Base-by-base conservation (phyloP, 2,113 vertebrate genomes). In the Ptychochromis oligacanthus region DNA sequence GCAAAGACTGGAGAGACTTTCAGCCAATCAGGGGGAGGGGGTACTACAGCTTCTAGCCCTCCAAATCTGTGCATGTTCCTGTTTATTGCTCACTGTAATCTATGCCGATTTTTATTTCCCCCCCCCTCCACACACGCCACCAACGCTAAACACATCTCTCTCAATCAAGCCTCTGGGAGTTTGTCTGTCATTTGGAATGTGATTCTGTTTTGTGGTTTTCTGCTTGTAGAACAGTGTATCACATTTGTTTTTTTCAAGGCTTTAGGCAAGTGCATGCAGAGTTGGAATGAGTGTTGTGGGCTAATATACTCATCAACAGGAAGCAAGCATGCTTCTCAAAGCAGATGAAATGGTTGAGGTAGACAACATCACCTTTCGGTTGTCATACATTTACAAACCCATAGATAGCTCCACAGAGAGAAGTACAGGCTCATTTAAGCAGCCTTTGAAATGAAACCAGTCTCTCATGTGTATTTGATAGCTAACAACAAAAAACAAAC, bases 61-160 rank as follows among this genome's bases (percentile, higher is more conserved):
- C 61, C 15, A 85, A 90, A 83, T 90, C 77, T 90, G 77, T 90
- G 93, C 91, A 90, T 93, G 93, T 88, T 83, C 64, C 56, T 83
- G 17, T 86, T 92, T 84, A 80, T 58, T 56, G 72, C 83, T 88
- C 87, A 88, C 87, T 75, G 72, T 88, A 86, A 92, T 91, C 82
- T 80, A 77, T 57, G 72, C 87, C 64, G 64, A 90, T 92, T 59
- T 70, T 55, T 58, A 38, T 80, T 60, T 28, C 55, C 77, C 49
- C 0, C 80, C 80, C 14, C 34, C 55, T 20, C 28, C 67, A 75
- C 81, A 80, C 87, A 59, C 62, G 28, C 67, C 60, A 85, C n/a
- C 20, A 86, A 81, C 20, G 22, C 84, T 89, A 58, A 59, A 81
- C 62, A 75, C 80, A 80, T 85, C 58, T 86, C 60, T 87, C 46